Base-by-base conservation (phyloP, 2,797 vertebrate genomes). In the Meriones psammophilus region DNA sequence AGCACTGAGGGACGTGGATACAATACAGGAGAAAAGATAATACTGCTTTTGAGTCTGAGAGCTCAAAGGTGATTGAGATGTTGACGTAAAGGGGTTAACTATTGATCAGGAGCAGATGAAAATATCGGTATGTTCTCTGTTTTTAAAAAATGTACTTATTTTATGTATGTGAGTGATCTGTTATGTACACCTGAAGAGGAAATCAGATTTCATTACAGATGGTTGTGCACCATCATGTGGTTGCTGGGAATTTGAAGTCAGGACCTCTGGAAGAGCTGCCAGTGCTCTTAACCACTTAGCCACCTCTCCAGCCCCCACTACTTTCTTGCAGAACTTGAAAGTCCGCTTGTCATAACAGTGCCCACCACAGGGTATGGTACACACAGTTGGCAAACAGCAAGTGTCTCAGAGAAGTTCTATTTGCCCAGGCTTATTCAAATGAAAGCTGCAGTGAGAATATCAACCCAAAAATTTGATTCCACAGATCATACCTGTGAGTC, bases 361-460 rank as follows among this genome's bases (percentile, higher is more conserved):
- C 5, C 77, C 58, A 83, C 46, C 24, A 74, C 56, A 80, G 80
- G 17, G 58, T 4, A 18, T 0, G 22, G 33, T 42, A 74, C 33
- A 0, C 12, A 91, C 42, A 68, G 39, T 62, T 74, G n/a, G 89
- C 69, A 26, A 60, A 46, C 56, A 78, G 30, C 71, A 89, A 71
- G 78, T 80, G 28, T 39, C 60, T 77, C 54, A 66, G 36, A 93
- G 9, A 78, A 94, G 80, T 81, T 60, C 56, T 86, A 88, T 87
- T 58, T 89, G 54, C 42, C 66, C 42, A 50, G 56, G 60, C 39
- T 92, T 42, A 62, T 50, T 39, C 36, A 68, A 33, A 30, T 4
- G 9, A 54, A 80, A 73, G 56, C 8, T 62, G 15, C 62, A 60
- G 76, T 91, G 71, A 71, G n/a, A 46, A 28, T 39, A 79, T 28